Evolutionary conservation across 2,113 vertebrate species (phyloP).

Genomic region (Chiloscyllium plagiosum): DNA sequence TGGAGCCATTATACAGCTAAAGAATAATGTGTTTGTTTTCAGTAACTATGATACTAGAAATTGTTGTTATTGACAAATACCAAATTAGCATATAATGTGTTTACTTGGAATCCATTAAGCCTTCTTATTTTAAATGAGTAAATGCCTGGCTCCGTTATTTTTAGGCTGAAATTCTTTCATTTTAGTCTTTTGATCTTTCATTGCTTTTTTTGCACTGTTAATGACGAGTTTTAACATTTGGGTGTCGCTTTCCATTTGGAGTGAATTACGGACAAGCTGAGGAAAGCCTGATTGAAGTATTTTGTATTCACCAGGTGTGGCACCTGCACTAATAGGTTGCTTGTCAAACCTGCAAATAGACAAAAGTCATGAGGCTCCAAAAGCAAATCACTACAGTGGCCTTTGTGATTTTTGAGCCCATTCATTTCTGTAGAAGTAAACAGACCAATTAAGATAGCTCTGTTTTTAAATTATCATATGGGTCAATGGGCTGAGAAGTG

Average conservation of each 20-base stretch:
- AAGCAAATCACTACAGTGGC: neutral
- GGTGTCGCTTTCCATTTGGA: neutral
- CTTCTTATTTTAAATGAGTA: neutral
- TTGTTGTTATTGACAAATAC: neutral
- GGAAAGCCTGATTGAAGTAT: neutral
- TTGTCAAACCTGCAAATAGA: neutral
- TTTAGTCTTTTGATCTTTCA: neutral
- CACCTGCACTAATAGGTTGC: neutral
- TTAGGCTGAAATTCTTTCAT: neutral
- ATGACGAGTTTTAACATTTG: neutral
- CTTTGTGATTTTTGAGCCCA: neutral
- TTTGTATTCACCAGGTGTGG: neutral
- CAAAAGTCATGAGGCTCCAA: neutral
- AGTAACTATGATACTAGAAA: neutral
- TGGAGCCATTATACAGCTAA: neutral
- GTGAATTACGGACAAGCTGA: neutral
- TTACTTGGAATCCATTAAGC: neutral
- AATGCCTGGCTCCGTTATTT: neutral
- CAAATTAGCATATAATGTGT: neutral
- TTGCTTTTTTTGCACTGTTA: neutral
- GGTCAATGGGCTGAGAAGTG: too few relatives aligned
- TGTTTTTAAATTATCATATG: neutral
- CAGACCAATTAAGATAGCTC: neutral
- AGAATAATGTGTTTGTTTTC: neutral
- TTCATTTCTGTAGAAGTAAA: neutral